Conservation (phyloP, 1,140 invertebrate species). For the Coenobita brevimanus region DNA sequence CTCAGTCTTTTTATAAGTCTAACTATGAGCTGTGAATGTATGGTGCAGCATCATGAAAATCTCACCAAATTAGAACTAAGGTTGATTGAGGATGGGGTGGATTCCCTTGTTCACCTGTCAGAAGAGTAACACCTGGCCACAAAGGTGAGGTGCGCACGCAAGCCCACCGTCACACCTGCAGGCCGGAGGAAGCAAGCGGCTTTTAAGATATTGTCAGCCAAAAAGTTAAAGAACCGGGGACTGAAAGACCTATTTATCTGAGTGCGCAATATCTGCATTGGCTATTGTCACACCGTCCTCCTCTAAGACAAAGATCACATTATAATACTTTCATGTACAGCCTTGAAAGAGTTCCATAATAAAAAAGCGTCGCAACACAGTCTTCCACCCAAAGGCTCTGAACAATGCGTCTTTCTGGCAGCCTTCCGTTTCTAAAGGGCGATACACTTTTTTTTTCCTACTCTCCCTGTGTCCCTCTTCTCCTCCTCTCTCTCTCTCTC, state of each 20-base stretch:
- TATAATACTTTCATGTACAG: conserved; percentile 55
- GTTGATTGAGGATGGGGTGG: no score
- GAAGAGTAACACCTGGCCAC: no score
- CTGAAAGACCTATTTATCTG: conserved; percentile 62
- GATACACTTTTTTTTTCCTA: conserved; percentile 41
- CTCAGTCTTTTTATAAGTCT: no score
- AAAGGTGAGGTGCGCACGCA: neutral
- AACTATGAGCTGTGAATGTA: no score
- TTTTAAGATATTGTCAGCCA: conserved; percentile 59
- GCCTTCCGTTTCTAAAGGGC: conserved; percentile 47
- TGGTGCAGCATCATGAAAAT: no score
- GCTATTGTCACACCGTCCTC: conserved; percentile 55
- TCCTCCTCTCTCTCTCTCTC: conserved; percentile 20
- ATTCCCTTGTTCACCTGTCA: no score
- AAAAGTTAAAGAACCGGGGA: conserved; percentile 38
- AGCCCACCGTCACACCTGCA: neutral
- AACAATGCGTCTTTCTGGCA: conserved; percentile 59
- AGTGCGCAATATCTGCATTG: conserved; percentile 66
- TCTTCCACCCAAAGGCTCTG: neutral
- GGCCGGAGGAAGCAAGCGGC: neutral
- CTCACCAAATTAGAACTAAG: no score
- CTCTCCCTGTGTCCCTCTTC: neutral
- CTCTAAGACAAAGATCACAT: conserved; percentile 62
- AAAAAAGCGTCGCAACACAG: conserved; percentile 56
- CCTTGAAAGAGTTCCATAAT: conserved; percentile 57